phyloP scores from a whole-genome alignment of 2,888 invertebrate species.

The Rhabditophanes sp. region DNA sequence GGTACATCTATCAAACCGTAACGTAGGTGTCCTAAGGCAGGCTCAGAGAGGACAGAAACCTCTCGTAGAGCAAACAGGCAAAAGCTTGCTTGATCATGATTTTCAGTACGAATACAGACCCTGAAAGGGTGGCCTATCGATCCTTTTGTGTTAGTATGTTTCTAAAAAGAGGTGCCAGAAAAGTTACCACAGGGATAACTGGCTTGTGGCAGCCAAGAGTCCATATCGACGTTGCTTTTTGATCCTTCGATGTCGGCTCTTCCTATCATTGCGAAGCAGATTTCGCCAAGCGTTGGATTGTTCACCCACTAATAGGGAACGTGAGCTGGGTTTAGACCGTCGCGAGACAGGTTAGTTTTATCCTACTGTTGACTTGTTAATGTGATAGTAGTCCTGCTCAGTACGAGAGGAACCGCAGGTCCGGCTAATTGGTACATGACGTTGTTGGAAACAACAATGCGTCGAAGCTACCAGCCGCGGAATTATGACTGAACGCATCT shows the following conservation, averaged over 20 bases:
- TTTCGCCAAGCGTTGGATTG: slow-evolving; percentile 60
- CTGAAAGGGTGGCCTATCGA: slow-evolving; percentile 58
- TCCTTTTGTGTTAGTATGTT: slow-evolving; percentile 51
- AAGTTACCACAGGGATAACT: slow-evolving; percentile 61
- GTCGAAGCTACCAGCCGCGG: slow-evolving; percentile 56
- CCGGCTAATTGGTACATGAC: slow-evolving; percentile 55
- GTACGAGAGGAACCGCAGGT: slow-evolving; percentile 49
- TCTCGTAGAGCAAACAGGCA: slow-evolving; percentile 59
- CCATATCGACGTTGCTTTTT: slow-evolving; percentile 47
- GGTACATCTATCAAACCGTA: slow-evolving; percentile 57
- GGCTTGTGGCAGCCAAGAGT: slow-evolving; percentile 46
- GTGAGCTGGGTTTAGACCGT: slow-evolving; percentile 57
- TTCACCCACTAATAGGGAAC: slow-evolving; percentile 57
- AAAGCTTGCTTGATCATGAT: slow-evolving; percentile 57
- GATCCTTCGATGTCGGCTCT: slow-evolving; percentile 59
- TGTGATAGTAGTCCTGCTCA: slow-evolving; percentile 49
- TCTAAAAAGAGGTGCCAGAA: slow-evolving; percentile 57
- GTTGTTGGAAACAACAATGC: slow-evolving; percentile 55
- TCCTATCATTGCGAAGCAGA: slow-evolving; percentile 61
- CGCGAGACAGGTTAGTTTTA: slow-evolving; percentile 56
- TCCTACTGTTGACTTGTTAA: slow-evolving; percentile 50
- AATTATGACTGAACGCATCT: slow-evolving; percentile 52
- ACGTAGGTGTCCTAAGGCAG: slow-evolving; percentile 54
- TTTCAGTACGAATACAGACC: slow-evolving; percentile 56
- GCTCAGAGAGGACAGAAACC: slow-evolving; percentile 58